Percentiles rank a stretch among this genome's conserved stretches.
Evolutionary conservation across 2,888 invertebrate genomes (phyloP).

Genomic region (Luperina testacea): DNA sequence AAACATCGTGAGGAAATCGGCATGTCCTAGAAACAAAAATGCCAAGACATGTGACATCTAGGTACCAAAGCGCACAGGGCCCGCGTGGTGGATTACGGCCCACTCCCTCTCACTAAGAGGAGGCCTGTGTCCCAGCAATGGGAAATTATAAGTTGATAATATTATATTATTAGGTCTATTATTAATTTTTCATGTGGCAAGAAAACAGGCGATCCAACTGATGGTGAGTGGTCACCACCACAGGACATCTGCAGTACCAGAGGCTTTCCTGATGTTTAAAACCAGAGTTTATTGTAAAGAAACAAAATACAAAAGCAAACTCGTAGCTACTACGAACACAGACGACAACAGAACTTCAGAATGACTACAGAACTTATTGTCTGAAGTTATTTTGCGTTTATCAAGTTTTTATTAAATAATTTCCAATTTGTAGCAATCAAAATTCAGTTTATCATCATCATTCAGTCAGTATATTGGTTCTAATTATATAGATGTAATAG

Average conservation of each 20-base stretch:
- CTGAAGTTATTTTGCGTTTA: neutral
- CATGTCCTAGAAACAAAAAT: too few species aligned
- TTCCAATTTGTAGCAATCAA: neutral
- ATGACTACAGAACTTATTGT: too few species aligned
- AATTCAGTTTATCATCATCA: neutral
- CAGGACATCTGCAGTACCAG: neutral
- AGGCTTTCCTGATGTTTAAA: neutral
- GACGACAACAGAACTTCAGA: too few species aligned
- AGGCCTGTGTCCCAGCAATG: neutral
- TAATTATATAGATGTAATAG: slow-evolving; percentile 8
- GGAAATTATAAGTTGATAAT: neutral
- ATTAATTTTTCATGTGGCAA: neutral
- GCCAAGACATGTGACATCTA: too few species aligned
- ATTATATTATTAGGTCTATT: neutral
- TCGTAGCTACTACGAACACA: too few species aligned
- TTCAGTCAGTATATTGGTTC: slow-evolving; percentile 1
- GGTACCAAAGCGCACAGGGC: too few species aligned
- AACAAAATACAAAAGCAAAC: too few species aligned
- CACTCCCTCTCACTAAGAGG: neutral
- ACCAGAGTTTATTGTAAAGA: neutral
- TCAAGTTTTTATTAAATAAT: neutral
- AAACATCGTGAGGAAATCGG: too few species aligned
- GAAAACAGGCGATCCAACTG: neutral
- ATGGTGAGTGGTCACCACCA: neutral
- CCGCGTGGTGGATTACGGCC: too few species aligned